Evolutionary conservation across 2,888 invertebrate species (phyloP).

Genomic region (Orthosia incerta): DNA sequence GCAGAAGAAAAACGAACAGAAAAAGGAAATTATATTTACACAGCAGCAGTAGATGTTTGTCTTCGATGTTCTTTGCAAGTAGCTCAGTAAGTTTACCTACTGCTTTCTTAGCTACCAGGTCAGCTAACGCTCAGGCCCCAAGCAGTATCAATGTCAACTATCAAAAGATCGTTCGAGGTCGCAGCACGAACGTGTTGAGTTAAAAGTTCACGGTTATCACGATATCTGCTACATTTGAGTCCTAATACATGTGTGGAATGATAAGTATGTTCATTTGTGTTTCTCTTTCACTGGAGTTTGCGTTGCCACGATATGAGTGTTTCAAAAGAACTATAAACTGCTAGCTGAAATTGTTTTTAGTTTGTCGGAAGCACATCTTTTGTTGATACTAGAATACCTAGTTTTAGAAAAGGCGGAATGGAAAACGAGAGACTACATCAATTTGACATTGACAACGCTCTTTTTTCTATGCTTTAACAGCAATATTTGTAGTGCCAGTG

Average conservation of each 20-base stretch:
- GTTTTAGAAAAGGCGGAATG: too few relatives aligned
- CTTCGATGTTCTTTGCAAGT: background rate
- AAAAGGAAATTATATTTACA: background rate
- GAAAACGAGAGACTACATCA: too few relatives aligned
- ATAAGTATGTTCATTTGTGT: constrained; percentile 22
- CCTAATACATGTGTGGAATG: constrained; percentile 33
- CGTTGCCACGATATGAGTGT: background rate
- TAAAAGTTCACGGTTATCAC: constrained; percentile 52
- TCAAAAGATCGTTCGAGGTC: constrained; percentile 32
- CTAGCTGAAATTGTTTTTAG: background rate
- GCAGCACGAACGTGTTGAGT: constrained; percentile 40
- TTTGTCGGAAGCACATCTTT: background rate
- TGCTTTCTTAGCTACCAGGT: constrained; percentile 2
- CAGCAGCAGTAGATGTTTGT: background rate
- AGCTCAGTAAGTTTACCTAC: background rate
- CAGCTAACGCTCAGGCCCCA: background rate
- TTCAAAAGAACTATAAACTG: background rate
- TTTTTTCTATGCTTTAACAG: too few relatives aligned
- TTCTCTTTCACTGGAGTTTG: constrained; percentile 2
- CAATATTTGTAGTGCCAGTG: background rate
- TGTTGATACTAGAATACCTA: too few relatives aligned
- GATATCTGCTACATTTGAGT: constrained; percentile 28
- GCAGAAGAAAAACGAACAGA: too few relatives aligned
- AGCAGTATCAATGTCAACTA: constrained; percentile 42
- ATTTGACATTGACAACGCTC: too few relatives aligned